phyloP scores from a whole-genome alignment of 2,888 invertebrate species.

The Dolichomitus sp. region DNA sequence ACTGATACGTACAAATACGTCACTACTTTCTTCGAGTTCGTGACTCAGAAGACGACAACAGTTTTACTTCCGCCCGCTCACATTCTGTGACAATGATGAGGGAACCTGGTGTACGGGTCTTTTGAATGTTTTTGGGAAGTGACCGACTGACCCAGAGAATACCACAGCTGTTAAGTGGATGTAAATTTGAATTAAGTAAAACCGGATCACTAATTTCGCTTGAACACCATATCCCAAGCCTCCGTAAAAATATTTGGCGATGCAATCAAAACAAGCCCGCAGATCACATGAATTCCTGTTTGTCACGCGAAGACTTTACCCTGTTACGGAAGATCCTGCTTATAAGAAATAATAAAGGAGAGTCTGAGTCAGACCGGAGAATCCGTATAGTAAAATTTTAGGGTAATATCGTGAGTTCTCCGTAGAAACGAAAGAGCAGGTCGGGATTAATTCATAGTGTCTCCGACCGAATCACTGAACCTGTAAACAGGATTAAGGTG shows the following conservation, averaged over 20 bases:
- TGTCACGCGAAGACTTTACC: not conserved
- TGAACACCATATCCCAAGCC: not conserved
- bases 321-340: not conserved
- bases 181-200: not conserved
- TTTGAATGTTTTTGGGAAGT: constrained; percentile 43
- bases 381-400: not conserved
- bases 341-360: constrained; percentile 5
- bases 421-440: not conserved
- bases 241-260: not conserved
- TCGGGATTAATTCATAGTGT: constrained; percentile 18
- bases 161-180: constrained; percentile 17
- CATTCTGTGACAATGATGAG: constrained; percentile 67
- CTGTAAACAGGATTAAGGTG: constrained; percentile 16
- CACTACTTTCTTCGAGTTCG: constrained; percentile 72
- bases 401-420: not conserved
- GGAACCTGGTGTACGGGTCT: not conserved
- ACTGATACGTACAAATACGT: constrained; percentile 40
- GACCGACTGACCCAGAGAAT: constrained; percentile 76
- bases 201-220: constrained; percentile 21
- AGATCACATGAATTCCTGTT: not conserved
- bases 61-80: constrained; percentile 77
- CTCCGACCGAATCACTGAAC: constrained; percentile 2
- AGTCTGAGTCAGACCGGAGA: constrained; percentile 17
- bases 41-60: constrained; percentile 50
- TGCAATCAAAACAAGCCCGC: not conserved